Evolutionary conservation across 1,140 invertebrate species (phyloP).

Genomic region (Leptinotarsa defecta): DNA sequence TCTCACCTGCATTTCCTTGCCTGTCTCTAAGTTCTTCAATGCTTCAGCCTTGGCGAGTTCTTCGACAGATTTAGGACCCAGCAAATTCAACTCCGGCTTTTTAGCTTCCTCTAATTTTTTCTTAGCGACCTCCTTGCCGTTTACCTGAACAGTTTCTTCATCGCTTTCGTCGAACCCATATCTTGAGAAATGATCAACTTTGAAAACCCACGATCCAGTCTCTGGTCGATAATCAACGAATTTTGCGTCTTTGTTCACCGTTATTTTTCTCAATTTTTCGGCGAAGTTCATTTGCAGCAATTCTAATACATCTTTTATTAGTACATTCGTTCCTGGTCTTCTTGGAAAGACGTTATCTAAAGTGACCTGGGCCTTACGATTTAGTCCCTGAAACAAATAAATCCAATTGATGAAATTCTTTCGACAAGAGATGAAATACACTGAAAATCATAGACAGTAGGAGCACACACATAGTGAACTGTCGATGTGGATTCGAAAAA

Average conservation of each 20-base stretch:
- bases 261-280: conserved; percentile 81
- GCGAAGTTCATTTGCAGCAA: conserved; percentile 85
- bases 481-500: no score
- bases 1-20: conserved; percentile 5
- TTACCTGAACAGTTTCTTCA: conserved; percentile 68
- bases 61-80: background rate
- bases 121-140: conserved; percentile 30
- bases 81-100: background rate
- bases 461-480: no score
- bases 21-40: background rate
- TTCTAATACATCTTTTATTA: conserved; percentile 81
- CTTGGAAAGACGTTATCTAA: conserved; percentile 93
- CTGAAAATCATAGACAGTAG: no score
- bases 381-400: conserved; percentile 67
- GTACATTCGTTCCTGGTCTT: conserved; percentile 80
- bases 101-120: conserved; percentile 17
- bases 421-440: no score
- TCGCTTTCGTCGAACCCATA: conserved; percentile 92
- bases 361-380: conserved; percentile 89
- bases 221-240: conserved; percentile 95
- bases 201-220: conserved; percentile 93
- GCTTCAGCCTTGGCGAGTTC: background rate
- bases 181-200: conserved; percentile 94
- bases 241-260: conserved; percentile 82
- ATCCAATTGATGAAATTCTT: background rate